Percentiles rank a stretch among this genome's conserved stretches.
phyloP scores from a whole-genome alignment of 1,140 invertebrate species.

The Drosophila kepulauana region DNA sequence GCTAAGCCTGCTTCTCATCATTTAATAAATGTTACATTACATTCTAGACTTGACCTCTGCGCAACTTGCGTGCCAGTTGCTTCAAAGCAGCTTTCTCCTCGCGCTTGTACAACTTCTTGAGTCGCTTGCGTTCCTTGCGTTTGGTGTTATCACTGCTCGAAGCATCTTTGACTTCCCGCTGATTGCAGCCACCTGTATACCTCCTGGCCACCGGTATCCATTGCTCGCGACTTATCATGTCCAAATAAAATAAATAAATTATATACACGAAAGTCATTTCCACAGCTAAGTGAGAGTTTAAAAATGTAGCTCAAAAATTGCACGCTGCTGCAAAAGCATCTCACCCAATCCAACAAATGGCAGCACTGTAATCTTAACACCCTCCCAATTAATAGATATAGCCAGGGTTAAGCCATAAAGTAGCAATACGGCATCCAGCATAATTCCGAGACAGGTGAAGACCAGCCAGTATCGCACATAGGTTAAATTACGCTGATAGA shows the following conservation, averaged over 20 bases:
- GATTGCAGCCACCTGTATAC: conserved; percentile 3
- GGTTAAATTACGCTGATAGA: conserved; percentile 37
- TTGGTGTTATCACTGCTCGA: conserved; percentile 4
- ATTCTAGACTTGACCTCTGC: neutral
- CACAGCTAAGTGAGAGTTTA: conserved; percentile 38
- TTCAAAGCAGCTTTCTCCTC: conserved; percentile 27
- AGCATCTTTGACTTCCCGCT: neutral
- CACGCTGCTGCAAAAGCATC: neutral
- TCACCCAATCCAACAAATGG: conserved; percentile 65
- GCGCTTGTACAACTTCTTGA: conserved; percentile 24
- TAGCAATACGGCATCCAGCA: conserved; percentile 56
- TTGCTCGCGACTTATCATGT: conserved; percentile 23
- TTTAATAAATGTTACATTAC: neutral
- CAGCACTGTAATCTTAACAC: conserved; percentile 60
- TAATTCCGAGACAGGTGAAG: conserved; percentile 65
- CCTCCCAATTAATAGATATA: conserved; percentile 63
- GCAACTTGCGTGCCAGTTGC: conserved; percentile 37
- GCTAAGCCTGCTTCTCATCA: conserved; percentile 19
- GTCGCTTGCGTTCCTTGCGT: conserved; percentile 34
- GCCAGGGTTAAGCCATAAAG: conserved; percentile 62
- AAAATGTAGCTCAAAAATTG: neutral
- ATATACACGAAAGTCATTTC: conserved; percentile 76
- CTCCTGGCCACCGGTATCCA: conserved; percentile 31
- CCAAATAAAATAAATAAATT: conserved; percentile 62
- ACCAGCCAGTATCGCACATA: conserved; percentile 64